Evolutionary conservation across 2,797 vertebrate species (phyloP).

Genomic region (Sciurus vulgaris): DNA sequence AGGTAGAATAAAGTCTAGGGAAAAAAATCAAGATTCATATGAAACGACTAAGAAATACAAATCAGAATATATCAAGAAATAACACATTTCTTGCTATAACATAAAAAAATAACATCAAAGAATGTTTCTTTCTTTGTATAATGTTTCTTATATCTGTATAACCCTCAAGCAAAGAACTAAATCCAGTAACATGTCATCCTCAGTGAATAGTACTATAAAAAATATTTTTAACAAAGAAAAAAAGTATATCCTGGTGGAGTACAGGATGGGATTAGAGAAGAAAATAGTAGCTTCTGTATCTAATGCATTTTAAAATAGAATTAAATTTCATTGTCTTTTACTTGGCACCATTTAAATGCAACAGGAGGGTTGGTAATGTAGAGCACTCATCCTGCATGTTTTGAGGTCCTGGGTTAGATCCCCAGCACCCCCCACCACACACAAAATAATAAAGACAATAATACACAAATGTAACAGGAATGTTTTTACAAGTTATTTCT

Average conservation of each 20-base stretch:
- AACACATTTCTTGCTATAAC: not conserved
- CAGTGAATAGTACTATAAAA: not conserved
- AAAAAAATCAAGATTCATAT: constrained; percentile 25
- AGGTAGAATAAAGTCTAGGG: not conserved
- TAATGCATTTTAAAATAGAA: constrained; percentile 27
- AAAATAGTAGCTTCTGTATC: constrained; percentile 6
- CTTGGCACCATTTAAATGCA: not conserved
- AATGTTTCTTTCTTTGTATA: not conserved
- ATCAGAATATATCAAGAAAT: not conserved
- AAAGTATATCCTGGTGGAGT: not conserved
- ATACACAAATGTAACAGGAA: not conserved
- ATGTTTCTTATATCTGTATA: constrained; percentile 14
- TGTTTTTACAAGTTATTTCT: constrained; percentile 6
- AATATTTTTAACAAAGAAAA: not conserved
- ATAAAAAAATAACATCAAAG: too few relatives aligned
- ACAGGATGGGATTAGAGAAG: not conserved
- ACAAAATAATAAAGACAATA: too few relatives aligned
- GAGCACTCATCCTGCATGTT: not conserved
- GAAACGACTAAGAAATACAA: not conserved
- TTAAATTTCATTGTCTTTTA: not conserved
- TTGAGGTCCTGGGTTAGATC: not conserved
- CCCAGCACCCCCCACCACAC: too few relatives aligned
- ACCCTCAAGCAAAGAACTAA: not conserved
- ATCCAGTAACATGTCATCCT: not conserved
- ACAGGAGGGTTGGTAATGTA: not conserved